Base-by-base conservation (phyloP, 2,888 invertebrate genomes). In the Lasiommata megera region DNA sequence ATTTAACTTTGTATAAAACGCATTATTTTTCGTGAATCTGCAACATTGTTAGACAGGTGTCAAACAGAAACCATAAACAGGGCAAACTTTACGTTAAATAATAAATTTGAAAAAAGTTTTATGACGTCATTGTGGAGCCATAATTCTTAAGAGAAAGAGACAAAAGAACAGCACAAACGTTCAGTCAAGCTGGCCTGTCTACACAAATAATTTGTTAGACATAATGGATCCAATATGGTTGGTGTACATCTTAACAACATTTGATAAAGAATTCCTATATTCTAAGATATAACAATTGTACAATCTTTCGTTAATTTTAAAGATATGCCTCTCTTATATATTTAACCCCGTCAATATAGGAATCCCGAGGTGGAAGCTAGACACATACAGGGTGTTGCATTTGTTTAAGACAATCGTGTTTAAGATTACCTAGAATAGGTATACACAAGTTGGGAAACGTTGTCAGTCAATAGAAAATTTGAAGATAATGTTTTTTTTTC, bases 291-390 rank as follows among this genome's bases (percentile, higher is more conserved):
- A 69, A 65, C 62, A 66, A 66, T 68, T 65, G 59, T 66, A 67
- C 65, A 67, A 60, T 65, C 65, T 64, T 64, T 66, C 56, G 47
- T 47, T 62, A 61, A 67, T 53, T 66, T 66, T 60, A 64, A 69
- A 70, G 71, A 71, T 70, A 70, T 71, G 70, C 67, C 53, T 67
- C 60, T 64, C 63, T 29, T 46, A 64, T 56, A 63, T 67, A 66
- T 66, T 67, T 65, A 61, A 65, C 64, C 68, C 61, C 64, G 56
- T 48, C 52, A 58, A 57, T 52, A 60, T 65, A 66, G 66, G 62
- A 61, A 65, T 63, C 59, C 60, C 17, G 54, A 58, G 56, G 59
- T 60, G 41, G 31, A 55, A 57, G 56, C 57, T 60, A 31, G 14
- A 41, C 40, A 51, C 54, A 58, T 58, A 51, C 46, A 46, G 46